phyloP scores from a whole-genome alignment of 2,113 vertebrate species.

The Saimiri boliviensis region DNA sequence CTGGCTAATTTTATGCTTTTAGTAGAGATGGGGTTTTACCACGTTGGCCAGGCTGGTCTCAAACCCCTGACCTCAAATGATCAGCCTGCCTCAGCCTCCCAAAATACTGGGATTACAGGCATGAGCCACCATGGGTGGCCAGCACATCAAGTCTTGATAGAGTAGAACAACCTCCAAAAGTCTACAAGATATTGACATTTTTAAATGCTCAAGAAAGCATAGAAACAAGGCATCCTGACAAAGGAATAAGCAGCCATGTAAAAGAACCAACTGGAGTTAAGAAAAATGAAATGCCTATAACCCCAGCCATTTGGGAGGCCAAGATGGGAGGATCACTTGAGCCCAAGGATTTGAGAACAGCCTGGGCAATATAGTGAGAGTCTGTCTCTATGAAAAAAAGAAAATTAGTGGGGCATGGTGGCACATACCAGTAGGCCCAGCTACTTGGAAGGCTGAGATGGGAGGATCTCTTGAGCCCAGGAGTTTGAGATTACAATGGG shows the following conservation, averaged over 20 bases:
- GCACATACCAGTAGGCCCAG: not conserved
- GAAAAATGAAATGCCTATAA: not conserved
- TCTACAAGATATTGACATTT: not conserved
- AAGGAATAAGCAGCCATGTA: not conserved
- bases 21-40: no score
- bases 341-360: not conserved
- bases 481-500: not conserved
- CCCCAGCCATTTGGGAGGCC: not conserved
- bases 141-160: not conserved
- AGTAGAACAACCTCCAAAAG: not conserved
- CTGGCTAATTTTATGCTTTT: no score
- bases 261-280: not conserved
- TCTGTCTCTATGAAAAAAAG: not conserved
- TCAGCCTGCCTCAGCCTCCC: no score
- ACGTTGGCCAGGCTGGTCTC: no score
- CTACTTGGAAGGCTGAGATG: not conserved
- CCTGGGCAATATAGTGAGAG: not conserved
- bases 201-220: not conserved
- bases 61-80: no score
- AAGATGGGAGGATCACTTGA: not conserved
- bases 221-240: not conserved
- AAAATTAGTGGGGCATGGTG: not conserved
- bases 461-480: not conserved
- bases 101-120: no score
- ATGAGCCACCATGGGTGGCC: no score